phyloP scores from a whole-genome alignment of 2,888 invertebrate species.

The Eilema depressum region DNA sequence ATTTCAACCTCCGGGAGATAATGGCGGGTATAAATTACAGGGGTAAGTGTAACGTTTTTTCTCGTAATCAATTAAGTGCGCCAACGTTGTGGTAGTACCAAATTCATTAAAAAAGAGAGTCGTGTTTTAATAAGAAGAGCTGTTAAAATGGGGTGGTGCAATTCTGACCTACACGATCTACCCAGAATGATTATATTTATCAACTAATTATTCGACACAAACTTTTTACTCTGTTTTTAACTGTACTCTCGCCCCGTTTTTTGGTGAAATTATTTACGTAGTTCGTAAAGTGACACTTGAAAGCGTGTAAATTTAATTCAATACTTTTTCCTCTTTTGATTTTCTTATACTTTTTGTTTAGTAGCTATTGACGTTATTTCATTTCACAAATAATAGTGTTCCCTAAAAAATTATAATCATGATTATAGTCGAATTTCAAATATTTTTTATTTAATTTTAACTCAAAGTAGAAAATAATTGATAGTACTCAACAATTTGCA shows the following conservation, averaged over 20 bases:
- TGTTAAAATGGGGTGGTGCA: neutral
- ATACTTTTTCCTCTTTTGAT: neutral
- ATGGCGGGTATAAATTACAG: neutral
- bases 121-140: neutral
- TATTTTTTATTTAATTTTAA: neutral
- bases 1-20: neutral
- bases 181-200: neutral
- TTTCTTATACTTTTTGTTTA: neutral
- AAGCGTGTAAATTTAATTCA: no score
- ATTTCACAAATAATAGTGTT: no score
- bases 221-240: no score
- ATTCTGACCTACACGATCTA: neutral
- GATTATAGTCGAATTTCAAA: no score
- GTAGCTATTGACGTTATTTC: neutral
- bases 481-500: neutral
- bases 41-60: neutral
- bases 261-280: no score
- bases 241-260: no score
- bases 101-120: neutral
- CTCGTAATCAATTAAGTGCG: neutral
- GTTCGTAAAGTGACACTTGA: no score
- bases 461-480: neutral
- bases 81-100: neutral
- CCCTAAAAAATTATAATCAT: no score
- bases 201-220: neutral